Conservation (phyloP, 2,113 vertebrate genomes). For the Solea senegalensis region DNA sequence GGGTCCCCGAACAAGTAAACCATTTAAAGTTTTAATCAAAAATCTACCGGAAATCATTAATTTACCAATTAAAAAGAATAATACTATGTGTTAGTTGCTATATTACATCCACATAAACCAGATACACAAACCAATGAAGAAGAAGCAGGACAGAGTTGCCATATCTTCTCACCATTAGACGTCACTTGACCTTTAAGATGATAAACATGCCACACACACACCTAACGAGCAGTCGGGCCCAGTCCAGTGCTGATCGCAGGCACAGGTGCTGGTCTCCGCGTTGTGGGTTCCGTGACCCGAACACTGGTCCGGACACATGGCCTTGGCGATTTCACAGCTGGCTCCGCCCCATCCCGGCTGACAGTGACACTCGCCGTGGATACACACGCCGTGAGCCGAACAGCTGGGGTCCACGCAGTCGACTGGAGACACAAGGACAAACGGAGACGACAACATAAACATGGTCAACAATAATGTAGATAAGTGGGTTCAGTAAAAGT, state of each 20-base stretch:
- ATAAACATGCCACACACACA: conserved; percentile 57
- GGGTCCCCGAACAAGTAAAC: no score
- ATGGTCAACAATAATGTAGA: not conserved
- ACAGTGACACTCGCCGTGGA: conserved; percentile 96
- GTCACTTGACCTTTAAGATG: not conserved
- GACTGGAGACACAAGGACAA: conserved; percentile 75
- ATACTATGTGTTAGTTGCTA: no score
- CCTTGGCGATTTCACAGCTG: conserved; percentile 95
- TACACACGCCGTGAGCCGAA: conserved; percentile 91
- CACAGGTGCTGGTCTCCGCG: conserved; percentile 89
- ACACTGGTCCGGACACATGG: conserved; percentile 96
- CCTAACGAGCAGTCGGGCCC: conserved; percentile 95
- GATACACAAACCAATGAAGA: no score
- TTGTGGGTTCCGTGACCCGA: conserved; percentile 95
- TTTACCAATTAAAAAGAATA: no score
- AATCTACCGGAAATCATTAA: no score
- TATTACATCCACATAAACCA: no score
- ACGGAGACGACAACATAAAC: not conserved
- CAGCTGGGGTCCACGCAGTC: conserved; percentile 96
- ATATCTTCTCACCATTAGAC: no score
- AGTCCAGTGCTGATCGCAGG: conserved; percentile 95
- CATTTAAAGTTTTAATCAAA: no score
- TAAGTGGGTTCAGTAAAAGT: no score
- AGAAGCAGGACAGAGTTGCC: no score
- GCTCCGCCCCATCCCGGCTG: conserved; percentile 92